A percentile compares a stretch with the other conserved stretches of the same genome.
Evolutionary conservation across 2,113 vertebrate genomes (phyloP).

Genomic region (Rostratula benghalensis): DNA sequence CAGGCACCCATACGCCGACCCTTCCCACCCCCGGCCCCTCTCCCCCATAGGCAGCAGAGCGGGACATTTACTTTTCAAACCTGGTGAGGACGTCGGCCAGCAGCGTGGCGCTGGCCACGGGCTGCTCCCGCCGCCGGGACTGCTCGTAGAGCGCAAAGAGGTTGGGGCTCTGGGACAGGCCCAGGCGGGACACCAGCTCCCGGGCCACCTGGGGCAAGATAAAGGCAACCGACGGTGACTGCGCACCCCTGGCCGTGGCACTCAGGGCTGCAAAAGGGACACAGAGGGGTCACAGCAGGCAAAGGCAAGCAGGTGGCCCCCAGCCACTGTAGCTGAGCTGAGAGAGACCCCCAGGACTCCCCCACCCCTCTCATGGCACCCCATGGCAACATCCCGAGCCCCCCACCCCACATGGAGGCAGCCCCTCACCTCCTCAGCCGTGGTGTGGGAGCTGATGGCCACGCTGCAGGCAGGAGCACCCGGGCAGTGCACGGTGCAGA

Average conservation of each 20-base stretch:
- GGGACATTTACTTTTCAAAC: constrained; percentile 84
- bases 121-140: constrained; percentile 84
- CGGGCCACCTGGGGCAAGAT: constrained; percentile 82
- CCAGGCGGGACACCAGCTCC: constrained; percentile 87
- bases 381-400: accelerated
- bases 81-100: constrained; percentile 93
- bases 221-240: constrained; percentile 47
- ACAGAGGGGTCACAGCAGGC: not conserved
- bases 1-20: accelerated
- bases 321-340: not conserved
- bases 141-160: constrained; percentile 91
- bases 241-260: not conserved
- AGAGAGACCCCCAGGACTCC: not conserved
- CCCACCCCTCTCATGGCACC: not conserved
- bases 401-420: accelerated
- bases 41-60: not conserved
- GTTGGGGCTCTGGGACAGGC: constrained; percentile 88
- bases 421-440: constrained; percentile 86
- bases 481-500: constrained; percentile 88
- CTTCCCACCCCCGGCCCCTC: not conserved
- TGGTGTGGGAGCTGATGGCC: constrained; percentile 93
- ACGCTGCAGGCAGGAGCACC: constrained; percentile 85
- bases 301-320: not conserved
- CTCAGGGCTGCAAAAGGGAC: constrained; percentile 62
- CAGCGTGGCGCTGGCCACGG: constrained; percentile 81